Evolutionary conservation across 2,797 vertebrate genomes (phyloP), one percentile per base, ranked within the genome.

Genomic region (Pseudotriccus pelzelni): DNA sequence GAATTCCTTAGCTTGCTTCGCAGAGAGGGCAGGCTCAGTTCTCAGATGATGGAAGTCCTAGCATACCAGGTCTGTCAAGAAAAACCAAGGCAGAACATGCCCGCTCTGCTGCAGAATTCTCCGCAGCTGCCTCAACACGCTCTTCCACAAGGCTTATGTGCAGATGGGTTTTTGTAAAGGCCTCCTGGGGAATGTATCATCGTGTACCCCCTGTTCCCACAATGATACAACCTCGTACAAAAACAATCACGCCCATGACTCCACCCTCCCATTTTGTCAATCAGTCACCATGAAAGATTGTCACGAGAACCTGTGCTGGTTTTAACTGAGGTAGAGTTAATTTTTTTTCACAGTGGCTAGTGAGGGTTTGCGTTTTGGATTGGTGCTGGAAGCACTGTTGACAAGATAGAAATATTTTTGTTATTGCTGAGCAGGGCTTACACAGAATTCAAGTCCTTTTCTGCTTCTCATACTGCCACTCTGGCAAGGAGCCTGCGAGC

Each of bases 151-250:
- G 24, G 15, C 25, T 89, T 46, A 41, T 2, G 24, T n/a, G 25
- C 14, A 9, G 5, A 2, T 0, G 36, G 97, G 98, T 99, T 99
- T 99, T 99, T 99, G 99, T 99, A 99, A 99, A 96, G 97, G 96
- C 83, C n/a, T 92, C 95, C 89, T 92, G 93, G 97, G 74, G 70
- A 83, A 78, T 98, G 97, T 97, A 98, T 98, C 99, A 99, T 97
- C 52, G 99, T 99, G 99, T 89, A 84, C 64, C 98, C 95, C 97
- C 98, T 98, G 98, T 98, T 98, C 98, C 98, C 99, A 99, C 99
- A 93, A 97, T 96, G 98, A 97, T 98, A 98, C 95, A 98, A 7
- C 85, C 90, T 98, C 93, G 47, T 97, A 98, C 99, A 99, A 99
- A 99, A 99, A 99, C 97, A 89, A 39, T 83, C 41, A 88, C 84